A percentile compares a stretch with the other conserved stretches of the same genome.
Conservation (phyloP, 2,113 vertebrate species). For the Neopipo cinnamomea region DNA sequence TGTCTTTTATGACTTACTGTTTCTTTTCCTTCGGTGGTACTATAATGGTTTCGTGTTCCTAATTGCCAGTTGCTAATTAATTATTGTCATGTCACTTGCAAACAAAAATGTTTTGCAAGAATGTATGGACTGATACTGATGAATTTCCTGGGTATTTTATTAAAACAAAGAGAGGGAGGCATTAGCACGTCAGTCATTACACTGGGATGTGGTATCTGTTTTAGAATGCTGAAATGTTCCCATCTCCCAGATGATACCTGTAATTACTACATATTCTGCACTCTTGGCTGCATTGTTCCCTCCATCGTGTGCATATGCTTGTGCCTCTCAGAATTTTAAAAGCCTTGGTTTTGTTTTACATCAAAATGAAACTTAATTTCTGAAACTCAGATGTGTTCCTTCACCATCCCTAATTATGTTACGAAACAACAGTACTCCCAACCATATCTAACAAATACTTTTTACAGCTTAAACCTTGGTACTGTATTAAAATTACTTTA, state of each 20-base stretch:
- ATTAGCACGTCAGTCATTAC: not conserved
- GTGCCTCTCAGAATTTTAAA: constrained; percentile 12
- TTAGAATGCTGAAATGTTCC: not conserved
- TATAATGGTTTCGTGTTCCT: not conserved
- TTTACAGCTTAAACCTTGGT: not conserved
- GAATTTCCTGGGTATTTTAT: not conserved
- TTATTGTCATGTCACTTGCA: not conserved
- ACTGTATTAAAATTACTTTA: not conserved
- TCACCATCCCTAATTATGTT: not conserved
- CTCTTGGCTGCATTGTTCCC: not conserved
- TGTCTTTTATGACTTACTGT: not conserved
- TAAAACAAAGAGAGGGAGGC: not conserved
- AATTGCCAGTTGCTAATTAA: constrained; percentile 22
- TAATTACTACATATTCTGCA: not conserved
- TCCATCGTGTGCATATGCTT: not conserved
- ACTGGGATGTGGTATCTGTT: not conserved
- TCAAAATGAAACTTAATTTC: constrained; percentile 25
- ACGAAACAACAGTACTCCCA: not conserved
- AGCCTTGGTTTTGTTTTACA: not conserved
- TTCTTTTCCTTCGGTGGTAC: not conserved
- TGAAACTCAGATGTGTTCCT: not conserved
- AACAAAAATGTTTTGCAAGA: constrained; percentile 7
- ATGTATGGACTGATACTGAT: not conserved
- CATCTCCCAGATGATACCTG: not conserved
- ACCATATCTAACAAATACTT: not conserved